A percentile compares a stretch with the other conserved stretches of the same genome.
Evolutionary conservation across 2,797 vertebrate species (phyloP).

Genomic region (Spinibarbus caldwelli): DNA sequence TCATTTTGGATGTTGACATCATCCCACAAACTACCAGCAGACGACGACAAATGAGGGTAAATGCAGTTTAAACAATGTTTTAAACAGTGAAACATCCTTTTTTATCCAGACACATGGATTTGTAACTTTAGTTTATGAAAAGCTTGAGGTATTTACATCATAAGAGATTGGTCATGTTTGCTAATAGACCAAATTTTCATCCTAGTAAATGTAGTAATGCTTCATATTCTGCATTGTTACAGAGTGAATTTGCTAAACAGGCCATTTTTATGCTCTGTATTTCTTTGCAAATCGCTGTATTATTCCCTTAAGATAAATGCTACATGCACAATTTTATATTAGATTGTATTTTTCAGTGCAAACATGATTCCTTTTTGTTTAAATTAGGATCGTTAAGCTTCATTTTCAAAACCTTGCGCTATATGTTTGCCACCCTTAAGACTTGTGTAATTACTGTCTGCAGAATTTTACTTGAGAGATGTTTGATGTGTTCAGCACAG

Average conservation of each 20-base stretch:
- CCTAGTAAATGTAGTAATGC: background rate
- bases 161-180: background rate
- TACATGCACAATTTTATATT: too few relatives aligned
- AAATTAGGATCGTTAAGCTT: background rate
- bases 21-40: slow-evolving; percentile 3
- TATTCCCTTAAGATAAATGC: too few relatives aligned
- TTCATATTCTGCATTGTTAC: background rate
- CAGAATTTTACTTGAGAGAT: background rate
- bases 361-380: background rate
- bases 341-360: background rate
- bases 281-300: too few relatives aligned
- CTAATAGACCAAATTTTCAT: background rate
- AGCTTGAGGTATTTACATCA: background rate
- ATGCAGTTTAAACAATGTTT: background rate
- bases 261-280: too few relatives aligned
- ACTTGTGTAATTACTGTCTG: background rate
- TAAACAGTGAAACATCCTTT: background rate
- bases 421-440: background rate
- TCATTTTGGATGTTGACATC: slow-evolving; percentile 17
- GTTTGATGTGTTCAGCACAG: background rate
- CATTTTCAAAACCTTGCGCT: background rate
- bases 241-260: background rate
- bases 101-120: background rate
- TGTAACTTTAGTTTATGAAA: background rate
- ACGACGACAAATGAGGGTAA: background rate